Evolutionary conservation across 2,888 invertebrate species (phyloP).

Genomic region (Oscheius sp.): DNA sequence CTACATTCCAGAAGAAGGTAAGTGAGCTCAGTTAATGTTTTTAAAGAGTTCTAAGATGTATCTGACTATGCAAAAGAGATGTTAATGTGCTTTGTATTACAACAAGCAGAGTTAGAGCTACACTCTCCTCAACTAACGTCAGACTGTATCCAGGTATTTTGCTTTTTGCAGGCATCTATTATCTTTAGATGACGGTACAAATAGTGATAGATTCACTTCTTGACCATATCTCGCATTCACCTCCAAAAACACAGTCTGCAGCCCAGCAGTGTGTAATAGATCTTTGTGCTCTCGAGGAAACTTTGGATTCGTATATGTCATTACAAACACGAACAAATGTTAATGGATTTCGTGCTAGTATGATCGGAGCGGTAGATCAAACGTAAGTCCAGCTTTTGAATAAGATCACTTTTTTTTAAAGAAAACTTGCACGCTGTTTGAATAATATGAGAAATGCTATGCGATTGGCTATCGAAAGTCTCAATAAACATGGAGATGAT

Average conservation of each 20-base stretch:
- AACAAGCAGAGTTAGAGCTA: slow-evolving; percentile 65
- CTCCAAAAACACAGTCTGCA: slow-evolving; percentile 34
- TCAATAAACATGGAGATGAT: slow-evolving; percentile 47
- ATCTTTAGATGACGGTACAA: slow-evolving; percentile 41
- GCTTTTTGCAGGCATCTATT: background rate
- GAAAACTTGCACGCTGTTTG: slow-evolving; percentile 56
- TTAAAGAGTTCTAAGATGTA: slow-evolving; percentile 53
- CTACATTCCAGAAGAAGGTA: slow-evolving; percentile 60
- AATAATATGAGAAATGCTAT: slow-evolving; percentile 55
- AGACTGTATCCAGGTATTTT: slow-evolving; percentile 51
- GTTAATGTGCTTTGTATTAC: slow-evolving; percentile 66
- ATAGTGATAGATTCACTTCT: slow-evolving; percentile 34
- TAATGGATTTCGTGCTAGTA: slow-evolving; percentile 46
- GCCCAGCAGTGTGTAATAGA: slow-evolving; percentile 66
- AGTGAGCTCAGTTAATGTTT: slow-evolving; percentile 18
- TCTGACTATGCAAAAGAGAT: slow-evolving; percentile 69
- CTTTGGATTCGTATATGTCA: slow-evolving; percentile 54
- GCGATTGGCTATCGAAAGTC: slow-evolving; percentile 58
- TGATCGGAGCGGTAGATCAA: slow-evolving; percentile 53
- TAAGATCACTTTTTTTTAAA: slow-evolving; percentile 36
- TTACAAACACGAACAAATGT: slow-evolving; percentile 46
- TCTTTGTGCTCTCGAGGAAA: slow-evolving; percentile 65
- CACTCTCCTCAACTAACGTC: slow-evolving; percentile 61
- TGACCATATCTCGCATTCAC: slow-evolving; percentile 30
- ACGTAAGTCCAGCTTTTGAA: slow-evolving; percentile 36